Evolutionary conservation across 2,888 invertebrate species (phyloP).

Genomic region (Celastrina argiolus): DNA sequence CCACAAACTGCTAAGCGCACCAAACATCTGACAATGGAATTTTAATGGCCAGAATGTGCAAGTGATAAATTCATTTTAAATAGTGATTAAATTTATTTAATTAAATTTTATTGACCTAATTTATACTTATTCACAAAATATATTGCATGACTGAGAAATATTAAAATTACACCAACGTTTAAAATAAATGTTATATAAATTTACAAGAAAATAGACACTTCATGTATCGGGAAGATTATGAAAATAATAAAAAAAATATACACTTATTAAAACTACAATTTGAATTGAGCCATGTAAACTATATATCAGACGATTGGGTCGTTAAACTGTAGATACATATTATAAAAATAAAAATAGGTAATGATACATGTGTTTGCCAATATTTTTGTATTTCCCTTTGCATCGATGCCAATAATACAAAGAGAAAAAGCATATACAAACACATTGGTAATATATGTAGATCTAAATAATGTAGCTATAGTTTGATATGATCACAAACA

Average conservation of each 20-base stretch:
- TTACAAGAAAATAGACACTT: too few relatives aligned
- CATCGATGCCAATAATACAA: background rate
- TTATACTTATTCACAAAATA: background rate
- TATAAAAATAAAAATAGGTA: slow-evolving; percentile 1
- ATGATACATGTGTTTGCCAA: slow-evolving; percentile 8
- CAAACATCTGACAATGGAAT: slow-evolving; percentile 38
- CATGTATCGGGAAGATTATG: too few relatives aligned
- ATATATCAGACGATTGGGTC: background rate
- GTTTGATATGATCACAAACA: background rate
- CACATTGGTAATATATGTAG: background rate
- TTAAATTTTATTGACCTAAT: background rate
- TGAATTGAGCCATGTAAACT: background rate
- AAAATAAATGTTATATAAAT: too few relatives aligned
- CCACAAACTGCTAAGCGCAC: slow-evolving; percentile 62
- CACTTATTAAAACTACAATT: background rate
- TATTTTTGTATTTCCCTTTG: slow-evolving; percentile 4
- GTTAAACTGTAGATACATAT: background rate
- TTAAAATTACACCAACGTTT: too few relatives aligned
- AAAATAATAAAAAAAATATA: too few relatives aligned
- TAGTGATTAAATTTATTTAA: background rate
- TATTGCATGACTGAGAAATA: too few relatives aligned
- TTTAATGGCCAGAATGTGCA: slow-evolving; percentile 29
- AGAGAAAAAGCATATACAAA: background rate
- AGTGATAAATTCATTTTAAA: slow-evolving; percentile 2
- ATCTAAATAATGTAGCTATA: background rate